A percentile compares a stretch with the other conserved stretches of the same genome.
Conservation (phyloP, 2,797 vertebrate genomes). For the Philypnodon macrostomus region DNA sequence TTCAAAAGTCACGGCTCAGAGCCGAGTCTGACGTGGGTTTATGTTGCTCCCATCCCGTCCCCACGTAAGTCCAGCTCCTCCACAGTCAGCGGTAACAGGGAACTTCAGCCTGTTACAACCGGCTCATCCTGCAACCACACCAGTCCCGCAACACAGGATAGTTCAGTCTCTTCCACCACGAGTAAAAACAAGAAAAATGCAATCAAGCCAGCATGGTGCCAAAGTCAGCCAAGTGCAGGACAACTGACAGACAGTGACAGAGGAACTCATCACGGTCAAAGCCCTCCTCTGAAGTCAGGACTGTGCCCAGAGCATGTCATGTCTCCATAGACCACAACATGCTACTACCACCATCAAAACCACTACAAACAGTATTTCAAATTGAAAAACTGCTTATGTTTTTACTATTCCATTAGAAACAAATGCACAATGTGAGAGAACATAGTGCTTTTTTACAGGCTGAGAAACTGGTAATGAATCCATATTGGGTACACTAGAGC, state of each 20-base stretch:
- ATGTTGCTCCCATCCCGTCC: conserved; percentile 80
- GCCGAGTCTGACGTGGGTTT: conserved; percentile 83
- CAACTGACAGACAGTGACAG: conserved; percentile 32
- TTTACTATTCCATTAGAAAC: conserved; percentile 32
- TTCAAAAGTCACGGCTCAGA: conserved; percentile 69
- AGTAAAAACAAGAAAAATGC: conserved; percentile 49
- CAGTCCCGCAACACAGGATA: conserved; percentile 80
- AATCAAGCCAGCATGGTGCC: conserved; percentile 59
- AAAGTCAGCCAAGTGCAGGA: conserved; percentile 63
- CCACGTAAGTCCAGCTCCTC: conserved; percentile 63
- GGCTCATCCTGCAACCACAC: conserved; percentile 34
- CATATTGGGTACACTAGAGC: conserved; percentile 22
- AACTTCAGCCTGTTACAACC: conserved; percentile 25
- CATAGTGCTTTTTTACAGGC: conserved; percentile 18
- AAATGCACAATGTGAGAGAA: conserved; percentile 25
- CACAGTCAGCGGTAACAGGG: conserved; percentile 6
- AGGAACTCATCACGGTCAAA: conserved; percentile 39
- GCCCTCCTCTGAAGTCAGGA: conserved; percentile 47
- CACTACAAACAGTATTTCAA: conserved; percentile 25
- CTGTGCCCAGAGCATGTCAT: conserved; percentile 46
- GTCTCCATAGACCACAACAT: conserved; percentile 53
- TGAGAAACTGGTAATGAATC: conserved; percentile 9
- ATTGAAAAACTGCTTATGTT: conserved; percentile 18
- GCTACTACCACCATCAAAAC: conserved; percentile 24
- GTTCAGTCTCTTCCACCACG: conserved; percentile 68